A percentile compares a stretch with the other conserved stretches of the same genome.
These are phyloP conservation scores for Frankliniella fusca DNA, from an alignment of 2,888 invertebrate genomes.

Conservation along the genomic window DNA sequence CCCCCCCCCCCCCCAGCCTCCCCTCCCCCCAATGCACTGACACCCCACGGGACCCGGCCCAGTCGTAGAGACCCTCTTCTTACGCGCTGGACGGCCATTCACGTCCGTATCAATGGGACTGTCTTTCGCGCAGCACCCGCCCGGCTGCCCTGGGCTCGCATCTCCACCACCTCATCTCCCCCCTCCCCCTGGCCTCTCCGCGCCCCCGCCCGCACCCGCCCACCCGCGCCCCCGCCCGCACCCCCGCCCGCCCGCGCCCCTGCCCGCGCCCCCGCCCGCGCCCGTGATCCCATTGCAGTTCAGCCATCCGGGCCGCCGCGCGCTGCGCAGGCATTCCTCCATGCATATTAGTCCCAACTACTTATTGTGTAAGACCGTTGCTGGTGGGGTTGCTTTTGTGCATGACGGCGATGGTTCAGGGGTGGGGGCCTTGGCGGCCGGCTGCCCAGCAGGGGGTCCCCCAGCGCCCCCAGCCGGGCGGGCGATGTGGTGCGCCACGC, in stretches of 20 bases:
- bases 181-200: background rate
- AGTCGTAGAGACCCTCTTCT: background rate
- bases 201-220: no score
- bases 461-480: no score
- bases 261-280: background rate
- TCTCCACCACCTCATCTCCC: no score
- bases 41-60: no score
- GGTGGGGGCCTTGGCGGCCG: no score
- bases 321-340: background rate
- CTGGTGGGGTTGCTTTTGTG: no score
- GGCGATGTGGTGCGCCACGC: no score
- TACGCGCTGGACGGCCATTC: background rate
- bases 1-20: no score
- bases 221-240: background rate
- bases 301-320: background rate
- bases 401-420: no score
- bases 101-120: background rate
- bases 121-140: background rate
- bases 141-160: no score
- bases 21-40: no score
- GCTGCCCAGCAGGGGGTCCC: no score
- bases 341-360: conserved; percentile 20
- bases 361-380: background rate
- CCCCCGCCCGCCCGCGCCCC: background rate
- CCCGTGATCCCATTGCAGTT: background rate